These are phyloP conservation scores for Drosophila kuntzei DNA, from an alignment of 2,888 invertebrate species.

Conservation along the genomic window DNA sequence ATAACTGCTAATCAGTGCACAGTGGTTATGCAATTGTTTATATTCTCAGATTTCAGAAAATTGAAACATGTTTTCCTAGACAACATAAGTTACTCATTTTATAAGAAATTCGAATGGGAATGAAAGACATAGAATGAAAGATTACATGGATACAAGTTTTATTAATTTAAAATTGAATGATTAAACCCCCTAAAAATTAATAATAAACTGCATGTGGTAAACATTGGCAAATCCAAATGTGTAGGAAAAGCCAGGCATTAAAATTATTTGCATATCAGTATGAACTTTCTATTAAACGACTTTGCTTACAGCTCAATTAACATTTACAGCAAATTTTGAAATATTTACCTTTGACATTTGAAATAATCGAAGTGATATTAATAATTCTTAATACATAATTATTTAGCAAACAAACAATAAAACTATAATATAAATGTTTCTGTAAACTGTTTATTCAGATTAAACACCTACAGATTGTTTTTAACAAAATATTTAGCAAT, in stretches of 20 bases:
- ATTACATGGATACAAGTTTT: not conserved
- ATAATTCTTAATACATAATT: not conserved
- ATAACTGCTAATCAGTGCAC: too few species aligned
- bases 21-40: too few species aligned
- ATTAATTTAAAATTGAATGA: not conserved
- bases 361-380: slow-evolving; percentile 1
- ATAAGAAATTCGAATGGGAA: too few species aligned
- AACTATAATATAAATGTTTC: slow-evolving; percentile 4
- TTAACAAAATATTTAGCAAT: slow-evolving; percentile 59
- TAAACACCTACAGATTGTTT: not conserved
- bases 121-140: too few species aligned
- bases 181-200: not conserved
- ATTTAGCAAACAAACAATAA: slow-evolving; percentile 12
- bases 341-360: slow-evolving; percentile 4
- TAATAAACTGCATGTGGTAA: not conserved
- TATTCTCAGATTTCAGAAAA: not conserved
- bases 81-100: too few species aligned
- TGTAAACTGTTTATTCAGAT: slow-evolving; percentile 1
- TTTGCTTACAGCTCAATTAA: not conserved
- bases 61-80: not conserved
- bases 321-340: not conserved
- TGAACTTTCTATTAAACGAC: not conserved
- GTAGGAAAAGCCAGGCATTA: not conserved
- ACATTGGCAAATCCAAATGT: not conserved
- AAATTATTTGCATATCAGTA: not conserved